Conservation (phyloP, 2,113 vertebrate genomes). For the Paracanthobrama guichenoti region DNA sequence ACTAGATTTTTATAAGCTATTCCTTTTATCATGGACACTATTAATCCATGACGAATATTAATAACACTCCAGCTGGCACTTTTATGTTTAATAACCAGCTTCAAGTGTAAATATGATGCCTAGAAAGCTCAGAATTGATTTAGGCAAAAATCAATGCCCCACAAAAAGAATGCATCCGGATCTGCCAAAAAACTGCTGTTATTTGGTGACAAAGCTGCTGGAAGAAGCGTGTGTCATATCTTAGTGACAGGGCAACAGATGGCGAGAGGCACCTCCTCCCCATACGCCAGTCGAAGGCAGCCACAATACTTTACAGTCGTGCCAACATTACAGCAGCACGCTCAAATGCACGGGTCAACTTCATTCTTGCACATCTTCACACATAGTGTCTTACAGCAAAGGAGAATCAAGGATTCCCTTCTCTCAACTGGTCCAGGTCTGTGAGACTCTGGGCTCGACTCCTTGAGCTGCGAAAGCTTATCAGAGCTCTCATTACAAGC, state of each 20-base stretch:
- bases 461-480: conserved; percentile 1
- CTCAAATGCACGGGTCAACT: conserved; percentile 60
- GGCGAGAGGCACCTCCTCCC: conserved; percentile 73
- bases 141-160: conserved; percentile 12
- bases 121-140: neutral
- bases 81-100: conserved; percentile 3
- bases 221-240: conserved; percentile 50
- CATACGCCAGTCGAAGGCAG: conserved; percentile 63
- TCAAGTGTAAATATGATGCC: conserved; percentile 8
- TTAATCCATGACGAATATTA: neutral
- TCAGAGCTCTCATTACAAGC: neutral
- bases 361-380: conserved; percentile 54
- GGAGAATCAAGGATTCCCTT: conserved; percentile 20
- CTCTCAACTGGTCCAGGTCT: neutral
- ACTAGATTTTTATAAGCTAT: too few species aligned
- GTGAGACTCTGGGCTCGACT: neutral
- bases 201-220: conserved; percentile 44
- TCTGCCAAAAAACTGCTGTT: conserved; percentile 37
- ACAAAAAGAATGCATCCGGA: conserved; percentile 36
- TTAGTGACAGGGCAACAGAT: conserved; percentile 71
- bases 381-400: neutral
- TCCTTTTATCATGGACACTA: neutral
- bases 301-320: conserved; percentile 64
- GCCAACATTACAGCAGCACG: conserved; percentile 67
- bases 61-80: conserved; percentile 4